Conservation (phyloP, 1,140 invertebrate species). For the Nasonia vitripennis region DNA sequence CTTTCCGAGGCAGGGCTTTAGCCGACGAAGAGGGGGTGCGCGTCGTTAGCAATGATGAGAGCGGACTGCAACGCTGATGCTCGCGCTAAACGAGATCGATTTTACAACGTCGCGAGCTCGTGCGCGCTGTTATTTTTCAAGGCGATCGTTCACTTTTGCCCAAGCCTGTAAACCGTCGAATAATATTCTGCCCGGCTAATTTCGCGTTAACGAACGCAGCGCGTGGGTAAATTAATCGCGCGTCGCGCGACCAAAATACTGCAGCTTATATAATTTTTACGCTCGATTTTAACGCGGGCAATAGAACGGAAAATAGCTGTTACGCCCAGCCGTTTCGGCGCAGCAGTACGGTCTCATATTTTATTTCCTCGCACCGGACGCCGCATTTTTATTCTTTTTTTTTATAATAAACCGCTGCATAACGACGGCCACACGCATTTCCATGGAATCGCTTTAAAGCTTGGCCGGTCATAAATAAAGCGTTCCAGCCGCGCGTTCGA, state of each 20-base stretch:
- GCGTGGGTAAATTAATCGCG: constrained; percentile 26
- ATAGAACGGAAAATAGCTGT: constrained; percentile 50
- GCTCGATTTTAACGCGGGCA: constrained; percentile 22
- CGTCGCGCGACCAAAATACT: background rate
- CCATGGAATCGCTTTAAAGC: constrained; percentile 45
- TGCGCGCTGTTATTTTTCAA: too few relatives aligned
- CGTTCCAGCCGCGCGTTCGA: constrained; percentile 26
- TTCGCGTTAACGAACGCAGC: background rate
- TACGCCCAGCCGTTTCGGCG: constrained; percentile 34
- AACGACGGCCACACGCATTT: constrained; percentile 37
- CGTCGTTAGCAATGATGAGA: background rate
- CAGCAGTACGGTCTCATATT: constrained; percentile 1
- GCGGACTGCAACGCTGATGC: background rate
- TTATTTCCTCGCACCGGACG: constrained; percentile 12
- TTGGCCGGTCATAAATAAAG: constrained; percentile 46
- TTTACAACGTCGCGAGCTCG: constrained; percentile 9
- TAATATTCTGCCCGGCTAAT: background rate
- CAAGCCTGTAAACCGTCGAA: background rate
- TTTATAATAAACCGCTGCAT: constrained; percentile 48
- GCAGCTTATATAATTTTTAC: constrained; percentile 37
- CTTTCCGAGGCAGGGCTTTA: constrained; percentile 28
- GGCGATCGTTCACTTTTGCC: too few relatives aligned
- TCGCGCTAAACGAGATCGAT: constrained; percentile 44
- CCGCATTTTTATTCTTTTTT: constrained; percentile 12
- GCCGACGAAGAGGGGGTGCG: constrained; percentile 17